Percentiles rank a stretch among this genome's conserved stretches.
Evolutionary conservation across 2,888 invertebrate species (phyloP).

Genomic region (Candidula unifasciata): DNA sequence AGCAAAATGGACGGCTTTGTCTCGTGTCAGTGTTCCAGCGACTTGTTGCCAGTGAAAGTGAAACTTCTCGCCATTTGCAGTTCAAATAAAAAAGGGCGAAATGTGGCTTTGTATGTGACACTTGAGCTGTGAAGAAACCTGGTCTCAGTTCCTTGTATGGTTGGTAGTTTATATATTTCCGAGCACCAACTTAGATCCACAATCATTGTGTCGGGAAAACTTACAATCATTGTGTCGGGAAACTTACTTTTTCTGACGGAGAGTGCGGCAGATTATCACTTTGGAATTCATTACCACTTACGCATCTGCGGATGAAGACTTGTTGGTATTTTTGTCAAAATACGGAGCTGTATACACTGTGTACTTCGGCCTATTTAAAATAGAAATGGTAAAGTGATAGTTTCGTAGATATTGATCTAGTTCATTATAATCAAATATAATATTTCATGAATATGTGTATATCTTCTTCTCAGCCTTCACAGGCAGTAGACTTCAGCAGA

Average conservation of each 20-base stretch:
- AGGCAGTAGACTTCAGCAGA: no score
- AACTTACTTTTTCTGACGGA: no score
- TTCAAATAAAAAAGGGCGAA: slow-evolving; percentile 3
- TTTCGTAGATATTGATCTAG: no score
- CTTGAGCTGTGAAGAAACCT: slow-evolving; percentile 13
- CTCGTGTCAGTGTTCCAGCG: neutral
- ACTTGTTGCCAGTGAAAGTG: neutral
- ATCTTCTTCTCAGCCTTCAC: no score
- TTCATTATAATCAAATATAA: neutral
- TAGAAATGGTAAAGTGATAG: no score
- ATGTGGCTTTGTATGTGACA: neutral
- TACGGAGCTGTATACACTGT: no score
- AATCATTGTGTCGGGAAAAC: neutral
- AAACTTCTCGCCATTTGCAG: neutral
- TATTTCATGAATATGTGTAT: neutral
- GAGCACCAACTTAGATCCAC: neutral
- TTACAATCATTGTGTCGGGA: no score
- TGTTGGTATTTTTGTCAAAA: no score
- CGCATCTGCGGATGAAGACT: no score
- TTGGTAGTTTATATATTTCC: slow-evolving; percentile 12
- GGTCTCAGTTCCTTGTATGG: slow-evolving; percentile 13
- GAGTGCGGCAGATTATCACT: no score
- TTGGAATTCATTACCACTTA: no score
- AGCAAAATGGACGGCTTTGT: slow-evolving; percentile 17
- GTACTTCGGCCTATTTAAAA: no score